phyloP scores from a whole-genome alignment of 1,140 invertebrate species.

The Heliconius eleuchia region DNA sequence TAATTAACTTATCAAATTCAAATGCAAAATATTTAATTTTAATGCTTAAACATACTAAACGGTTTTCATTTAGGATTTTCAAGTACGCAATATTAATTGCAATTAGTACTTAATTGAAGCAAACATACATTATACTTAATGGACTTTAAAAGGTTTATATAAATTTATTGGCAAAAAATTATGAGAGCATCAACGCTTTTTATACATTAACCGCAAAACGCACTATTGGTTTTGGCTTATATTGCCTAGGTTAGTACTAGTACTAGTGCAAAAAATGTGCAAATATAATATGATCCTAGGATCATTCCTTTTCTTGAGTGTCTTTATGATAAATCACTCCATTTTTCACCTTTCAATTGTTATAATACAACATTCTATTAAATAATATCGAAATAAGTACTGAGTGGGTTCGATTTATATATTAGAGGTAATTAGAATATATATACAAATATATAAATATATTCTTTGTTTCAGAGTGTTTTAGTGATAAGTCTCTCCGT shows the following conservation, averaged over 20 bases:
- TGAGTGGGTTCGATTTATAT: too few species aligned
- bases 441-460: too few species aligned
- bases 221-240: not conserved
- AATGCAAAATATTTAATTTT: not conserved
- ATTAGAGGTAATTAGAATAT: too few species aligned
- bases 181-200: not conserved
- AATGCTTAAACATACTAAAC: not conserved
- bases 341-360: too few species aligned
- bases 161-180: not conserved
- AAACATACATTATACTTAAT: not conserved
- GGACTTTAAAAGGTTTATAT: not conserved
- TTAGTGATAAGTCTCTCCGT: too few species aligned
- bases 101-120: constrained; percentile 10
- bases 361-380: too few species aligned
- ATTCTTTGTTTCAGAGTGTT: too few species aligned
- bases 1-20: not conserved
- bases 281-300: too few species aligned
- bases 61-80: not conserved
- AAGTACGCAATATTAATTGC: not conserved
- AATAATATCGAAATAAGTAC: too few species aligned
- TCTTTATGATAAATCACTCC: too few species aligned
- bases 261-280: too few species aligned
- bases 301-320: too few species aligned
- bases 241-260: not conserved
- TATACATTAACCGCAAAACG: not conserved